phyloP scores from a whole-genome alignment of 2,888 invertebrate species.

The Cinara cedri region DNA sequence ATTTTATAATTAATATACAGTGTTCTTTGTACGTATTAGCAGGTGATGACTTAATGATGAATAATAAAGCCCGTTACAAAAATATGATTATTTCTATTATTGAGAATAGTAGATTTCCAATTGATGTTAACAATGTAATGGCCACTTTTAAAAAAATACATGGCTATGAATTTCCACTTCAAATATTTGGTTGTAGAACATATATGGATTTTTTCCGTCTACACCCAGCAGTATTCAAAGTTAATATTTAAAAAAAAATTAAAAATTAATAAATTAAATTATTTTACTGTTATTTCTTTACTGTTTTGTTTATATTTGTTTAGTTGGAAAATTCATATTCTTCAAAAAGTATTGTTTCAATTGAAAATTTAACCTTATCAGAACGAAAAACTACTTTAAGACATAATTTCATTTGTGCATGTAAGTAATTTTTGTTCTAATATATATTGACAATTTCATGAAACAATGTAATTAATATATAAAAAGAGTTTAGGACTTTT shows the following conservation, averaged over 20 bases:
- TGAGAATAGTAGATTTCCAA: background rate
- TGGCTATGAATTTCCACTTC: constrained; percentile 21
- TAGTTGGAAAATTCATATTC: constrained; percentile 28
- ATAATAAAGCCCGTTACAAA: background rate
- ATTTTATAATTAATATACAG: background rate
- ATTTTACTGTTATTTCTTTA: too few species aligned
- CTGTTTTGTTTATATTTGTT: constrained; percentile 4
- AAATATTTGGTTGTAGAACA: constrained; percentile 20
- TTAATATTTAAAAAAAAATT: background rate
- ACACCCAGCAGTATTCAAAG: constrained; percentile 4
- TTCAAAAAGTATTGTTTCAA: constrained; percentile 7
- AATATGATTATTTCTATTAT: constrained; percentile 16
- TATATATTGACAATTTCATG: too few species aligned
- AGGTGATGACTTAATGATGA: background rate
- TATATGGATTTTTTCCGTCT: constrained; percentile 37
- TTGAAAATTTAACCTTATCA: background rate
- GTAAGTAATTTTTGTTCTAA: constrained; percentile 1
- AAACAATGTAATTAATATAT: too few species aligned
- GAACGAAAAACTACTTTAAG: background rate
- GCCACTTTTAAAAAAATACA: background rate
- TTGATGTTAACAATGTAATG: constrained; percentile 6
- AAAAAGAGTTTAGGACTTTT: too few species aligned
- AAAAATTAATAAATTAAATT: too few species aligned
- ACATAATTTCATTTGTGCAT: background rate
- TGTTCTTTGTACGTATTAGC: background rate